These are phyloP conservation scores for Gandaritis pyraliata DNA, from an alignment of 2,888 invertebrate genomes.

Conservation along the genomic window DNA sequence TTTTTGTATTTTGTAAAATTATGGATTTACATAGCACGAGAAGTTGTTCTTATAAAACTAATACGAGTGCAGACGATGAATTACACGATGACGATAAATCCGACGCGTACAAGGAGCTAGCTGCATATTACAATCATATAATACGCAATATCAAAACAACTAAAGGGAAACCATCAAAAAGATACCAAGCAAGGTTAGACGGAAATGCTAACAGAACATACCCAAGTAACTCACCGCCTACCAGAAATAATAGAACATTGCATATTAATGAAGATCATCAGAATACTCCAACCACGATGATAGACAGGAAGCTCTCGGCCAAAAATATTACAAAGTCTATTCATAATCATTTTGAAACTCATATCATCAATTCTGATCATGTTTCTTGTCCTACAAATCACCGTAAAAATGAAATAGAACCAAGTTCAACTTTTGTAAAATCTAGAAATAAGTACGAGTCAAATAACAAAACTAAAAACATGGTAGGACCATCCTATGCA, in stretches of 20 bases:
- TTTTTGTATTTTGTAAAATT: constrained; percentile 21
- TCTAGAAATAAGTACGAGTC: not conserved
- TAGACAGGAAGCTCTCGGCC: not conserved
- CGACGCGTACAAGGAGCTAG: constrained; percentile 5
- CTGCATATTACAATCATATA: constrained; percentile 18
- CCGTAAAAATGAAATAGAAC: not conserved
- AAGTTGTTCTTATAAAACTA: constrained; percentile 18
- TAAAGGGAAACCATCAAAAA: constrained; percentile 3
- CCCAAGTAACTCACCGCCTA: not conserved
- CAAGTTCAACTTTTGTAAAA: not conserved
- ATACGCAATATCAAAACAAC: constrained; percentile 8
- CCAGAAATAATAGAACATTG: constrained; percentile 6
- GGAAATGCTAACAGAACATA: constrained; percentile 1
- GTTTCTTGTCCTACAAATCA: constrained; percentile 13
- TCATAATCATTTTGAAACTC: constrained; percentile 4
- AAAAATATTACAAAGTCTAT: constrained; percentile 1
- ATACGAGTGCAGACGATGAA: constrained; percentile 8
- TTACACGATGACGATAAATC: not conserved
- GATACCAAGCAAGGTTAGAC: constrained; percentile 8
- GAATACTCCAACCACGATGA: not conserved
- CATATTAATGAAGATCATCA: constrained; percentile 10
- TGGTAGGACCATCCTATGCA: constrained; percentile 35
- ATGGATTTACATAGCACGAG: constrained; percentile 33
- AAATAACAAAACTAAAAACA: constrained; percentile 3
- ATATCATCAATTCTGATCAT: constrained; percentile 1